Base-by-base conservation (phyloP, 2,113 vertebrate species). In the Myrmophylax atrothorax region DNA sequence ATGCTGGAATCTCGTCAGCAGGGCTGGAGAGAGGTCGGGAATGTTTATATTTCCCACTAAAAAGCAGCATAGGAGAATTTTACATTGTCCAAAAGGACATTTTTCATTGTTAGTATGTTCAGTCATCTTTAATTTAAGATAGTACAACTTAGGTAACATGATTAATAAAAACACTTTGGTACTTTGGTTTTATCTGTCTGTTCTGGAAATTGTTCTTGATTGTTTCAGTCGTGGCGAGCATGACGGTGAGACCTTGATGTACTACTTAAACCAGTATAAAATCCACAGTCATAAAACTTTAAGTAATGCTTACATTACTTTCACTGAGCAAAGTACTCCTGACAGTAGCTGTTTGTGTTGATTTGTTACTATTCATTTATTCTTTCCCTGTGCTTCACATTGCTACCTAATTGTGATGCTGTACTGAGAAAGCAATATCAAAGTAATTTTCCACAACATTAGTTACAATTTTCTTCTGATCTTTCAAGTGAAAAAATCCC, bases 371-470 rank as follows among this genome's bases (percentile, higher is more conserved):
- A 97, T 98, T 97, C 98, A 97, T 98, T 97, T 97, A 97, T 96
- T 97, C 98, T 94, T 97, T 97, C 96, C 96, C 96, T 73, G 96
- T 97, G 97, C 97, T 94, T 96, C 97, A 97, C 97, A 94, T 93
- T 82, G 96, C 97, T 96, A 97, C 98, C 98, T 98, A 98, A 98
- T 98, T 98, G 98, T 98, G 98, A 99, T 98, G 98, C 98, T 97
- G 98, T 98, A 98, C 97, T 95, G 96, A 98, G 97, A 98, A 98
- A 98, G 98, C 97, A 98, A 98, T 98, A 98, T 98, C 98, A 98
- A 98, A 98, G 98, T 98, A 98, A 98, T 98, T 98, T 99, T 99
- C 98, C 97, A 98, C 98, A 98, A 98, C 98, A 98, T 98, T 98
- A 98, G 98, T 98, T 98, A 98, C 97, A 98, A 98, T 98, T 98